A percentile compares a stretch with the other conserved stretches of the same genome.
phyloP scores from a whole-genome alignment of 1,140 invertebrate species.

The Rhagoletis zephyria region DNA sequence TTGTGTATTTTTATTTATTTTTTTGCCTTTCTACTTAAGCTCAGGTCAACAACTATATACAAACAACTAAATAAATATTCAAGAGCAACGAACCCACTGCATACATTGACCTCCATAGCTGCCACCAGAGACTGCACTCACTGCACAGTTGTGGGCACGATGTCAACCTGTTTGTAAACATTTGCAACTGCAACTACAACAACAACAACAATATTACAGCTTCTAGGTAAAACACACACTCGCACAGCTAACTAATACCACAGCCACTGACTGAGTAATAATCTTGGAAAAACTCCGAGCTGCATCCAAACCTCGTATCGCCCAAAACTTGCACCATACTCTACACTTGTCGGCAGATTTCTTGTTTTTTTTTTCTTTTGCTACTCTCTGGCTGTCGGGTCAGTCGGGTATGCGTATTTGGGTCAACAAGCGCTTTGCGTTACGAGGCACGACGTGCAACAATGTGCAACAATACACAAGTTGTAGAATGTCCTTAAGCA shows the following conservation, averaged over 20 bases:
- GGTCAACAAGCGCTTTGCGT: constrained; percentile 17
- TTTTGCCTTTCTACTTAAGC: neutral
- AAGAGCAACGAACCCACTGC: neutral
- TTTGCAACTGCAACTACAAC: neutral
- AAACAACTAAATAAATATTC: neutral
- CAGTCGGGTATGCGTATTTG: neutral
- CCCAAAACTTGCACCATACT: neutral
- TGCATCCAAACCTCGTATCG: neutral
- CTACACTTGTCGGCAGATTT: neutral
- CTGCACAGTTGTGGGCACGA: neutral
- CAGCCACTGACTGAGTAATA: constrained; percentile 3
- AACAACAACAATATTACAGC: neutral
- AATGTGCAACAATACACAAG: neutral
- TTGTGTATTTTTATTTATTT: neutral
- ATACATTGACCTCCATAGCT: constrained; percentile 18
- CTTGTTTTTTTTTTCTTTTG: neutral
- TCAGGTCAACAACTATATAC: neutral
- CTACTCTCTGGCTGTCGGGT: neutral
- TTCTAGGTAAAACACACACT: neutral
- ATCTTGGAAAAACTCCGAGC: neutral
- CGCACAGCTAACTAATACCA: neutral
- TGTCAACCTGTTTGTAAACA: constrained; percentile 15
- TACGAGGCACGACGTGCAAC: neutral
- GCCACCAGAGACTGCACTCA: neutral
- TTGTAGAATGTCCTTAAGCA: constrained; percentile 23